phyloP scores from a whole-genome alignment of 64 coral and sea anemone species.

The Actinia equina region DNA sequence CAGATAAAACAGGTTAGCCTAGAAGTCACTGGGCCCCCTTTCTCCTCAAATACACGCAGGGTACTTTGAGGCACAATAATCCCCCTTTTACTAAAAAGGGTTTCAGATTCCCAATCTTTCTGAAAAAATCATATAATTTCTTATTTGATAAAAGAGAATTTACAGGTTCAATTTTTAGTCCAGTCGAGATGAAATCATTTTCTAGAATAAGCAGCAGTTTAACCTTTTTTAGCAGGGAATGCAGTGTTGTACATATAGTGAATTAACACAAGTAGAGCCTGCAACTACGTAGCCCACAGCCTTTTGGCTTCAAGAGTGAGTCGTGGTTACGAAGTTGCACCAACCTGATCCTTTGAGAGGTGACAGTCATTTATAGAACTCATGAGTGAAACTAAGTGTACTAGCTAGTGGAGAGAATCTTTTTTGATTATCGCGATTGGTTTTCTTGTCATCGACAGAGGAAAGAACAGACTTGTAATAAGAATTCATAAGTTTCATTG shows the following conservation, averaged over 20 bases:
- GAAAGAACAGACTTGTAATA: background rate
- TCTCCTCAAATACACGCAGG: background rate
- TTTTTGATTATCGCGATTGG: background rate
- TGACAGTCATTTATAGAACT: background rate
- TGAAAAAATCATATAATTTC: conserved; percentile 9
- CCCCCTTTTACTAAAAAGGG: background rate
- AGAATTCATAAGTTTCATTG: background rate
- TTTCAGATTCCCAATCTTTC: background rate
- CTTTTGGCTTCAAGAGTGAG: background rate
- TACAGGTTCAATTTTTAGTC: conserved; percentile 20
- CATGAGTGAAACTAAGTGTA: background rate
- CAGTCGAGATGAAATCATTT: conserved; percentile 18
- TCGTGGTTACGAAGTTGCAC: background rate
- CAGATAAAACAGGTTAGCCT: background rate
- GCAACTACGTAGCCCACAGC: background rate
- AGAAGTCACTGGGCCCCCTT: background rate
- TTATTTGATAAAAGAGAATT: conserved; percentile 18
- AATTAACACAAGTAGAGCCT: background rate
- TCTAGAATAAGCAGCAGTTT: background rate
- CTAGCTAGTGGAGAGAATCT: background rate
- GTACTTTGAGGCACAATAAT: background rate
- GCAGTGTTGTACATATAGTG: conserved; percentile 12
- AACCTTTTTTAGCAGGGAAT: background rate
- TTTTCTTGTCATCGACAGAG: background rate
- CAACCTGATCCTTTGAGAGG: background rate